Evolutionary conservation across 2,113 vertebrate species (phyloP).

Genomic region (Acrocephalus kingi): DNA sequence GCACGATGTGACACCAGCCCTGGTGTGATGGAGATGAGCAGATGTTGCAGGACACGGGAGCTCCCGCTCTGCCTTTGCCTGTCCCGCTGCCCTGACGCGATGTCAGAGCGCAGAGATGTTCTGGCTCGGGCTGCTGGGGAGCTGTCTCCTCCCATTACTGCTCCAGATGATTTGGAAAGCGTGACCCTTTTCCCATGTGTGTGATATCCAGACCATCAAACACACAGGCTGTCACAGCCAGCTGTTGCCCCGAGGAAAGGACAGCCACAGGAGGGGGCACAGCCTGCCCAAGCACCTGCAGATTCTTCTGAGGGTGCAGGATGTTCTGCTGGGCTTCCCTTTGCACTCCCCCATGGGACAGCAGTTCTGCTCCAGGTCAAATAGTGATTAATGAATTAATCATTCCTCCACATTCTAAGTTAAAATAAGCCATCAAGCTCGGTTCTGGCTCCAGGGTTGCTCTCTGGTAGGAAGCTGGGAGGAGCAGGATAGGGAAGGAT

Average conservation of each 20-base stretch:
- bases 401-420: fast-evolving
- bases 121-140: slow-evolving; percentile 37
- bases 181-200: slow-evolving; percentile 35
- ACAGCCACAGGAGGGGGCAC: background rate
- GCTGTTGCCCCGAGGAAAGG: slow-evolving; percentile 34
- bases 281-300: background rate
- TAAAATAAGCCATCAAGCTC: background rate
- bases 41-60: slow-evolving; percentile 21
- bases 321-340: background rate
- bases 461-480: background rate
- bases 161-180: slow-evolving; percentile 3
- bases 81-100: background rate
- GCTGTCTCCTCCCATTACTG: slow-evolving; percentile 52
- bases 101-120: slow-evolving; percentile 25
- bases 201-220: background rate
- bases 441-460: fast-evolving
- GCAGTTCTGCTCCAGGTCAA: background rate
- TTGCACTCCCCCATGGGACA: background rate
- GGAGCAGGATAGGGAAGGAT: background rate
- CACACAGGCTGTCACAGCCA: slow-evolving; percentile 9
- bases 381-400: background rate
- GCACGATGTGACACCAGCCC: background rate
- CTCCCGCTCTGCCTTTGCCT: background rate
- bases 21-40: background rate
- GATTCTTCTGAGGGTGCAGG: background rate